Base-by-base conservation (phyloP, 2,888 invertebrate genomes). In the Latheticus oryzae region DNA sequence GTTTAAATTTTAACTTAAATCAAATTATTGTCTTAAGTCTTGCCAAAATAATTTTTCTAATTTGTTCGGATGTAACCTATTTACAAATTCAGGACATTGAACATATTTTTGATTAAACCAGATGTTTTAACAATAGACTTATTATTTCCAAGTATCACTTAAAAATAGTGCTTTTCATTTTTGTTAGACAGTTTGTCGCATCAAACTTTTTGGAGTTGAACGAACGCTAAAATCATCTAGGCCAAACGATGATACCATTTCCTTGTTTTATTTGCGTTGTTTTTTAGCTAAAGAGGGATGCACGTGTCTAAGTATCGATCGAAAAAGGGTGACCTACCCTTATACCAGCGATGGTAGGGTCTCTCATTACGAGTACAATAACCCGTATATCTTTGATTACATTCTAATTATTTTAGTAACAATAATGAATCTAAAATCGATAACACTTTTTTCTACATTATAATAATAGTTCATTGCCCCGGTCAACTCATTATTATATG, bases 261-360 rank as follows among this genome's bases (percentile, higher is more conserved):
- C 45, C 28, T 45, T 45, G 40, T 33, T 38, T 38, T 51, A 16
- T 38, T 37, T 24, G 47, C 4, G 15, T 15, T 17, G 4, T 5
- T 9, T 38, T 38, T 38, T 23, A 11, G 38, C 12, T n/a, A 38
- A 28, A 11, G n/a, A n/a, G 45, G 35, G 35, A n/a, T 38, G 32
- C 58, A 58, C 61, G 60, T 53, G 60, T 35, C 53, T 33, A 5
- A 11, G n/a, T 26, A 61, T 61, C 58, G 61, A 61, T 58, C 43
- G 8, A 16, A n/a, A n/a, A n/a, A 15, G 52, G 58, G 58, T 53
- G 58, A 58, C 58, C 58, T 58, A 58, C 26, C 58, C 58, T 51
- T 45, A 57, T 43, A 57, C 57, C 50, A 53, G 7, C 17, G 24
- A 12, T 21, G 37, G 43, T 38, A 21, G 45, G 30, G 2, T 13